Evolutionary conservation across 2,888 invertebrate genomes (phyloP).

Genomic region (Pasiphila rectangulata): DNA sequence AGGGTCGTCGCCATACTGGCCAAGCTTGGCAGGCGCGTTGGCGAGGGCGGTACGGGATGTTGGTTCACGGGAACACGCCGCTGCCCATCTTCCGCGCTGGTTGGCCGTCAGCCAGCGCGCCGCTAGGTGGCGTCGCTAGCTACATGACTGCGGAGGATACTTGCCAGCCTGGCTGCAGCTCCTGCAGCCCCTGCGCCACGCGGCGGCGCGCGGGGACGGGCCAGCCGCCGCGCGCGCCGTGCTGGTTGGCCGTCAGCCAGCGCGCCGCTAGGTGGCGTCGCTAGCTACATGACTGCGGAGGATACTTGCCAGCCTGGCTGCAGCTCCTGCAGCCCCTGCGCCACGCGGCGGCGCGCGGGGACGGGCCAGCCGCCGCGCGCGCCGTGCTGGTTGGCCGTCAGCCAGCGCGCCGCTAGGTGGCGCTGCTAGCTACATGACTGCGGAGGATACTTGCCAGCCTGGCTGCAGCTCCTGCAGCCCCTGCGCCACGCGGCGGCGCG

Average conservation of each 20-base stretch:
- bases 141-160: background rate
- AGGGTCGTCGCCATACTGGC: too few species aligned
- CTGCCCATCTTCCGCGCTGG: constrained; percentile 91
- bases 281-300: too few species aligned
- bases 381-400: constrained; percentile 91
- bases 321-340: constrained; percentile 87
- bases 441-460: constrained; percentile 90
- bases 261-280: constrained; percentile 96
- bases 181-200: constrained; percentile 40
- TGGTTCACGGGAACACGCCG: too few species aligned
- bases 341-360: constrained; percentile 89
- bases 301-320: constrained; percentile 92
- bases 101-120: constrained; percentile 95
- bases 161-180: constrained; percentile 27
- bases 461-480: constrained; percentile 89
- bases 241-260: constrained; percentile 95
- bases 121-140: constrained; percentile 94
- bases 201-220: constrained; percentile 91
- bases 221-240: constrained; percentile 93
- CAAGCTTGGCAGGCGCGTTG: too few species aligned
- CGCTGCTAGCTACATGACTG: too few species aligned
- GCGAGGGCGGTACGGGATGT: too few species aligned
- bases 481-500: constrained; percentile 86
- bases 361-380: constrained; percentile 95
- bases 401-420: constrained; percentile 96